Conservation (phyloP, 2,113 vertebrate genomes). For the Amphiprion percula region DNA sequence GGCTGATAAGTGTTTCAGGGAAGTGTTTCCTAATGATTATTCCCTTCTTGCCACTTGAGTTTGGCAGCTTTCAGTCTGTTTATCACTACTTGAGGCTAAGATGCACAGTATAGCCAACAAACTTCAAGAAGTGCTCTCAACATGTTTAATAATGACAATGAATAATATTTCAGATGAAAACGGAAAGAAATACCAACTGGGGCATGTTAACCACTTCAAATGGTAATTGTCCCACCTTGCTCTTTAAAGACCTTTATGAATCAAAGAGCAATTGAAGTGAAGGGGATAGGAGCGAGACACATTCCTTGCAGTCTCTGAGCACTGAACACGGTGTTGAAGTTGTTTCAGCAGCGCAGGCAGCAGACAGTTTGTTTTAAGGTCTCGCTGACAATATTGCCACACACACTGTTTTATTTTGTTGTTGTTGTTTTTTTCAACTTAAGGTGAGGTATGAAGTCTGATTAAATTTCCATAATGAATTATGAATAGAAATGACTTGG, state of each 20-base stretch:
- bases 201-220: constrained; percentile 78
- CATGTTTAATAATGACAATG: constrained; percentile 75
- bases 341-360: constrained; percentile 23
- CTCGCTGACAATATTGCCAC: constrained; percentile 30
- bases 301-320: constrained; percentile 30
- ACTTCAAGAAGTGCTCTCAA: constrained; percentile 32
- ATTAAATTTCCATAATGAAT: constrained; percentile 82
- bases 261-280: constrained; percentile 66
- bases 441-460: constrained; percentile 73
- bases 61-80: constrained; percentile 46
- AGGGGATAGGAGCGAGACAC: constrained; percentile 43
- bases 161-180: constrained; percentile 74
- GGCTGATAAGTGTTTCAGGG: constrained; percentile 30
- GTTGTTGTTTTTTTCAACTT: constrained; percentile 45
- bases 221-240: constrained; percentile 76
- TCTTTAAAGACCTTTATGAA: constrained; percentile 67
- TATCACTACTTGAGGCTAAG: constrained; percentile 53
- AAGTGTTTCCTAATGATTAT: constrained; percentile 51
- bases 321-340: constrained; percentile 14
- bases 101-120: constrained; percentile 53
- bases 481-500: constrained; percentile 78
- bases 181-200: constrained; percentile 59
- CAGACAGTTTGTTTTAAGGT: constrained; percentile 56
- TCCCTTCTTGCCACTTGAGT: constrained; percentile 43
- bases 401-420: neutral